Percentiles rank a stretch among this genome's conserved stretches.
phyloP scores from a whole-genome alignment of 2,888 invertebrate species.

The Heteromyza rotundicornis region DNA sequence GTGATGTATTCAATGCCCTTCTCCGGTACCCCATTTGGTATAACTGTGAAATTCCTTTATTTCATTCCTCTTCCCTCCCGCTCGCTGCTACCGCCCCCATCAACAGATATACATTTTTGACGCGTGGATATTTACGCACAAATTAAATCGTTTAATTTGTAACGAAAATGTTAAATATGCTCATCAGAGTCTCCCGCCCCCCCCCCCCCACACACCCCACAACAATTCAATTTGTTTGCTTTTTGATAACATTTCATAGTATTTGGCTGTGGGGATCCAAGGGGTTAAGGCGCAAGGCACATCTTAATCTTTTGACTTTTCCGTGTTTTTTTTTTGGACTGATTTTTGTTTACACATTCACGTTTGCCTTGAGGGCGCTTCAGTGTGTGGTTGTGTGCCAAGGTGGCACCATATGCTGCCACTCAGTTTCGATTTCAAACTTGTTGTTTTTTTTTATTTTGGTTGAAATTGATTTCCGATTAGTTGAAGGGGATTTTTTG shows the following conservation, averaged over 20 bases:
- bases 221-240: not conserved
- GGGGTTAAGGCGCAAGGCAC: not conserved
- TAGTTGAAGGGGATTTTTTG: too few species aligned
- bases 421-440: constrained; percentile 22
- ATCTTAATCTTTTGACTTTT: not conserved
- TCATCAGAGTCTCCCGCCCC: not conserved
- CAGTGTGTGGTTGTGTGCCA: not conserved
- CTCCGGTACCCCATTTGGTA: not conserved
- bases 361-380: not conserved
- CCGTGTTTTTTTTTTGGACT: not conserved
- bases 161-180: too few species aligned
- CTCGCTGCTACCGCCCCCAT: too few species aligned
- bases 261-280: not conserved
- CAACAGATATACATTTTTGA: too few species aligned
- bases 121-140: too few species aligned
- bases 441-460: constrained; percentile 28
- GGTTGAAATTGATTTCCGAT: constrained; percentile 15
- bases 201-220: not conserved
- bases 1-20: too few species aligned
- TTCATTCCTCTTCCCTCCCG: too few species aligned
- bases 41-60: too few species aligned
- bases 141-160: too few species aligned
- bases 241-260: not conserved
- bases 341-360: too few species aligned
- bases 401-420: constrained; percentile 37